phyloP scores from a whole-genome alignment of 1,140 invertebrate species.

The Drosophila sproati region DNA sequence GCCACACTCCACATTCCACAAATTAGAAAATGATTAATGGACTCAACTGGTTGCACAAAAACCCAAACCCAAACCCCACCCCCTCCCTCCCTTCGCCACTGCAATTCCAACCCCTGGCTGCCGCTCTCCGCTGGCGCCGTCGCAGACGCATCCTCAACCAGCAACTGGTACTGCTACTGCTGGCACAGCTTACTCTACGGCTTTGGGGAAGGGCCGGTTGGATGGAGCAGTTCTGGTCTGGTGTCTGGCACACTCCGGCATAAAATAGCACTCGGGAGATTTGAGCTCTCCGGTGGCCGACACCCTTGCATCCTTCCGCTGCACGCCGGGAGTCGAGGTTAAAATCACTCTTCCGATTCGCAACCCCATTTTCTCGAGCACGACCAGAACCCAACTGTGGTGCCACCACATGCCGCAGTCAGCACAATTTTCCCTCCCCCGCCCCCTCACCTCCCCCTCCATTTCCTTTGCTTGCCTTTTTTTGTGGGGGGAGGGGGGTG shows the following conservation, averaged over 20 bases:
- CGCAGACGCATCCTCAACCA: slow-evolving; percentile 2
- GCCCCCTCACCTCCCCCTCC: slow-evolving; percentile 4
- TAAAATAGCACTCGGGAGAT: slow-evolving; percentile 82
- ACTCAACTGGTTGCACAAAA: slow-evolving; percentile 83
- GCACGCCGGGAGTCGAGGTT: slow-evolving; percentile 28
- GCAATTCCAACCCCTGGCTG: too few species aligned
- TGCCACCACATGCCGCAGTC: neutral
- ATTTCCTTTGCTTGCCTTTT: neutral
- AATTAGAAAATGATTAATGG: slow-evolving; percentile 85
- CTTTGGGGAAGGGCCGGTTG: slow-evolving; percentile 5
- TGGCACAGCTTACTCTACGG: neutral
- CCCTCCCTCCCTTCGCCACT: too few species aligned
- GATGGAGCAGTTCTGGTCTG: slow-evolving; percentile 32
- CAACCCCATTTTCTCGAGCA: slow-evolving; percentile 30
- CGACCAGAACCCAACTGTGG: neutral
- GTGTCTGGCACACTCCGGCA: slow-evolving; percentile 81
- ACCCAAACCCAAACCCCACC: neutral
- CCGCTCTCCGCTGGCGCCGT: neutral
- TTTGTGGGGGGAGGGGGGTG: slow-evolving; percentile 49
- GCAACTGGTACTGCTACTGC: slow-evolving; percentile 34
- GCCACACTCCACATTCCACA: slow-evolving; percentile 75
- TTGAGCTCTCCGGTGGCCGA: slow-evolving; percentile 14
- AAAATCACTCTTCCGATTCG: slow-evolving; percentile 79
- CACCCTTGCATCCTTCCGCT: slow-evolving; percentile 57
- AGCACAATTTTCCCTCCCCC: slow-evolving; percentile 12